phyloP scores from a whole-genome alignment of 2,113 vertebrate genomes.

The Arizona elegans region DNA sequence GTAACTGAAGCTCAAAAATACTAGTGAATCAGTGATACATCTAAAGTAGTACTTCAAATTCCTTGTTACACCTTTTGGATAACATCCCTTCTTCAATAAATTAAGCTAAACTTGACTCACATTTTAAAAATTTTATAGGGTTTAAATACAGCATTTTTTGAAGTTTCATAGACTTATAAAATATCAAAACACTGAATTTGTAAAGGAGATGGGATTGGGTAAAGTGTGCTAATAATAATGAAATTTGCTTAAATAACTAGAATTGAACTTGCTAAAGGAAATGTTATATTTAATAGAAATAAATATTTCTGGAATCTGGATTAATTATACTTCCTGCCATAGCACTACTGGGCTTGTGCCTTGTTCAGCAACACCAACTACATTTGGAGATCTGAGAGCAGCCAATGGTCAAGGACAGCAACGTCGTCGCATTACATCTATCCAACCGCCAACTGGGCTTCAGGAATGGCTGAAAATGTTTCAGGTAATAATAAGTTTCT shows the following conservation, averaged over 20 bases:
- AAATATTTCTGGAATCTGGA: constrained; percentile 7
- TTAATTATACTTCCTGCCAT: constrained; percentile 8
- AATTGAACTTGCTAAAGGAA: not conserved
- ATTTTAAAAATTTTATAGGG: not conserved
- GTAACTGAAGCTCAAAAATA: not conserved
- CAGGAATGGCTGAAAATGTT: constrained; percentile 99
- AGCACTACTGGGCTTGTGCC: constrained; percentile 96
- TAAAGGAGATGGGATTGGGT: not conserved
- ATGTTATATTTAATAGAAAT: not conserved
- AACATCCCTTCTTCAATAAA: not conserved
- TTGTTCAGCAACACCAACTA: constrained; percentile 94
- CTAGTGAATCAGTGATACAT: not conserved
- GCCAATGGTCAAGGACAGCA: constrained; percentile 97
- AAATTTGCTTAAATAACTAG: not conserved
- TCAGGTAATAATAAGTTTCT: constrained; percentile 78
- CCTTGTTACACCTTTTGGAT: not conserved
- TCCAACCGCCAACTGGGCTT: constrained; percentile 93
- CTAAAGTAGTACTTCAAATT: not conserved
- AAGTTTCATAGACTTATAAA: not conserved
- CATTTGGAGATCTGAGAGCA: constrained; percentile 93
- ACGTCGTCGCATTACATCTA: constrained; percentile 91
- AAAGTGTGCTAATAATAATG: not conserved
- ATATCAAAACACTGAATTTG: not conserved
- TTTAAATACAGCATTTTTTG: not conserved
- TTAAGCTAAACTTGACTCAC: not conserved